Percentiles rank a stretch among this genome's conserved stretches.
phyloP scores from a whole-genome alignment of 2,797 vertebrate species.

The Carapus acus region DNA sequence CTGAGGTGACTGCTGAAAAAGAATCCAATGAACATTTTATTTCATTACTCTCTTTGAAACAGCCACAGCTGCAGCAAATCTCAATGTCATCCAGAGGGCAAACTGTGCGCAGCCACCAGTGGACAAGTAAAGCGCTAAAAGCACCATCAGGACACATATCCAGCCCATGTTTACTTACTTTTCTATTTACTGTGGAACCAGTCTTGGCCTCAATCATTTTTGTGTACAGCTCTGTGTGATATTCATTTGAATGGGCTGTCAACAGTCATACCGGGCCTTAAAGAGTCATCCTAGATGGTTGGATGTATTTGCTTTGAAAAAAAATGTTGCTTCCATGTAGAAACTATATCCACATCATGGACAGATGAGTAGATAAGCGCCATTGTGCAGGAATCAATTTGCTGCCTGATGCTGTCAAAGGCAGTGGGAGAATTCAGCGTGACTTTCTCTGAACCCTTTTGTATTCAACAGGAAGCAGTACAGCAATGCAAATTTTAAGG shows the following conservation, averaged over 20 bases:
- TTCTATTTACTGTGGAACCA: constrained; percentile 1
- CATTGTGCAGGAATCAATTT: constrained; percentile 48
- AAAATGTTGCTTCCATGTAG: constrained; percentile 16
- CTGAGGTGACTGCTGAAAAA: constrained; percentile 49
- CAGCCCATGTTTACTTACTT: constrained; percentile 16
- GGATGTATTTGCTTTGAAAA: constrained; percentile 49
- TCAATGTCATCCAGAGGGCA: constrained; percentile 62
- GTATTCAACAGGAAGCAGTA: constrained; percentile 49
- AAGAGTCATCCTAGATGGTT: constrained; percentile 3
- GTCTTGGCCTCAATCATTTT: constrained; percentile 8
- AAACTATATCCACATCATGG: constrained; percentile 34
- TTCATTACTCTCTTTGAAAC: constrained; percentile 57
- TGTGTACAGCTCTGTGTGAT: constrained; percentile 19
- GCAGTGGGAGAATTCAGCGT: constrained; percentile 47
- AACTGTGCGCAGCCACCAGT: constrained; percentile 23
- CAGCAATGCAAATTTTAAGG: constrained; percentile 28
- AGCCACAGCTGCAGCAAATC: constrained; percentile 32
- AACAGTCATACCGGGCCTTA: no score
- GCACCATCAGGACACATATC: neutral
- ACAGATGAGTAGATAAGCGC: constrained; percentile 49
- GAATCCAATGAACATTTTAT: constrained; percentile 61
- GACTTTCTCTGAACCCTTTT: constrained; percentile 34
- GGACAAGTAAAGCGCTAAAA: constrained; percentile 23
- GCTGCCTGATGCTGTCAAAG: constrained; percentile 53
- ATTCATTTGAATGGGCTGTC: constrained; percentile 9